These are phyloP conservation scores for Epirrhoe tristata DNA, from an alignment of 2,888 invertebrate genomes.

Conservation along the genomic window DNA sequence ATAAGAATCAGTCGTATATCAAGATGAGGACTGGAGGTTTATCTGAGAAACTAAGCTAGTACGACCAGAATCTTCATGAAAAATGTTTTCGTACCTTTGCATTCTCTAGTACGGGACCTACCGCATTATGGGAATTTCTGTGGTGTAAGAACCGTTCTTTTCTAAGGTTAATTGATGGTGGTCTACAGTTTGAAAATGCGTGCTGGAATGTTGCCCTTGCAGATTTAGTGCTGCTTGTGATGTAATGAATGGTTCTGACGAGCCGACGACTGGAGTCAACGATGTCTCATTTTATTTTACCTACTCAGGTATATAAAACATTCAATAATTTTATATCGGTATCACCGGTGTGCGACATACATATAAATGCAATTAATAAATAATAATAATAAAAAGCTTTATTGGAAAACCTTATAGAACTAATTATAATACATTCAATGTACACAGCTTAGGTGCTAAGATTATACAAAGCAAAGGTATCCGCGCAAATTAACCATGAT, in stretches of 20 bases:
- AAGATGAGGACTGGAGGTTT: conserved; percentile 33
- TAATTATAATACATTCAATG: too few relatives aligned
- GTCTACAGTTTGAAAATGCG: conserved; percentile 66
- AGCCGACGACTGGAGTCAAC: conserved; percentile 19
- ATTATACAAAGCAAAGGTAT: too few relatives aligned
- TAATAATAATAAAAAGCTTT: too few relatives aligned
- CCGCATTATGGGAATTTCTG: conserved; percentile 56
- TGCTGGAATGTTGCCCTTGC: conserved; percentile 76
- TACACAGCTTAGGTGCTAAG: too few relatives aligned
- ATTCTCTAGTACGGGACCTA: conserved; percentile 48
- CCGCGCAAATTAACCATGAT: conserved; percentile 21
- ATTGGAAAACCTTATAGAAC: too few relatives aligned
- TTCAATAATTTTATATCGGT: too few relatives aligned
- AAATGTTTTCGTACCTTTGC: conserved; percentile 33
- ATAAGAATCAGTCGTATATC: conserved; percentile 29
- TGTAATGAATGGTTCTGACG: conserved; percentile 58
- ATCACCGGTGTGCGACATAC: conserved; percentile 6
- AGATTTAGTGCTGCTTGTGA: conserved; percentile 68
- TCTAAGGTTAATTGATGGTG: conserved; percentile 72
- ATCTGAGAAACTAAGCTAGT: conserved; percentile 32
- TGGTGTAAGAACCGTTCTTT: conserved; percentile 52
- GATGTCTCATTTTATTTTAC: background rate
- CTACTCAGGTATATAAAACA: too few relatives aligned
- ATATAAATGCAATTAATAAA: too few relatives aligned
- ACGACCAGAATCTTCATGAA: conserved; percentile 28